phyloP scores from a whole-genome alignment of 2,797 vertebrate genomes.

The Staurois parvus region DNA sequence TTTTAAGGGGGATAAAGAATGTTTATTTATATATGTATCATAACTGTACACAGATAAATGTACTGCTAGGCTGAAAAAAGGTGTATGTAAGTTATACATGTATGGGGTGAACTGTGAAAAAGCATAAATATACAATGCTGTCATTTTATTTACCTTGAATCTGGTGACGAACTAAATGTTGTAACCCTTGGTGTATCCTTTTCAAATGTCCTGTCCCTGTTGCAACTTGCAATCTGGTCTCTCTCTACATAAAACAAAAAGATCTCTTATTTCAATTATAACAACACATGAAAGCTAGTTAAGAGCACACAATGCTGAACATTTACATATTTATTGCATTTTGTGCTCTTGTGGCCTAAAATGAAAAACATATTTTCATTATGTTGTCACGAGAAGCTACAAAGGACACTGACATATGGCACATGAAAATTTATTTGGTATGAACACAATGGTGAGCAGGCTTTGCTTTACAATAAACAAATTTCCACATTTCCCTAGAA shows the following conservation, averaged over 20 bases:
- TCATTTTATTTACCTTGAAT: slow-evolving; percentile 66
- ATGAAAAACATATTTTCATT: not conserved
- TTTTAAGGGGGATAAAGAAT: too few relatives aligned
- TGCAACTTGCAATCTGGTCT: slow-evolving; percentile 25
- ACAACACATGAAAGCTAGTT: too few relatives aligned
- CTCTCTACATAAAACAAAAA: slow-evolving; percentile 69
- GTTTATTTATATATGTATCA: too few relatives aligned
- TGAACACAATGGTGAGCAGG: too few relatives aligned
- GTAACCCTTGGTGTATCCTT: slow-evolving; percentile 30
- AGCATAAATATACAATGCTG: not conserved
- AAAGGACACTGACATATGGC: too few relatives aligned
- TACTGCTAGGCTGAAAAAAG: too few relatives aligned
- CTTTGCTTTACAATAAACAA: too few relatives aligned
- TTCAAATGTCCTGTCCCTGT: slow-evolving; percentile 7
- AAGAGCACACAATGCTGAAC: slow-evolving; percentile 7
- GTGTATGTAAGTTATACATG: not conserved
- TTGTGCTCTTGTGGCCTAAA: slow-evolving; percentile 54
- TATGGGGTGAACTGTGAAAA: not conserved
- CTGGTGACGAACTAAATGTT: slow-evolving; percentile 42
- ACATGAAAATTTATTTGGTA: too few relatives aligned
- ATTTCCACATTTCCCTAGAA: too few relatives aligned
- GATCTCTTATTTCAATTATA: slow-evolving; percentile 8
- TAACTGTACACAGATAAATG: too few relatives aligned
- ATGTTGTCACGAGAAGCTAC: not conserved
- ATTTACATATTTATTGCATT: slow-evolving; percentile 64